These are phyloP conservation scores for Drosophila nannoptera DNA, from an alignment of 1,140 invertebrate species.

Conservation along the genomic window DNA sequence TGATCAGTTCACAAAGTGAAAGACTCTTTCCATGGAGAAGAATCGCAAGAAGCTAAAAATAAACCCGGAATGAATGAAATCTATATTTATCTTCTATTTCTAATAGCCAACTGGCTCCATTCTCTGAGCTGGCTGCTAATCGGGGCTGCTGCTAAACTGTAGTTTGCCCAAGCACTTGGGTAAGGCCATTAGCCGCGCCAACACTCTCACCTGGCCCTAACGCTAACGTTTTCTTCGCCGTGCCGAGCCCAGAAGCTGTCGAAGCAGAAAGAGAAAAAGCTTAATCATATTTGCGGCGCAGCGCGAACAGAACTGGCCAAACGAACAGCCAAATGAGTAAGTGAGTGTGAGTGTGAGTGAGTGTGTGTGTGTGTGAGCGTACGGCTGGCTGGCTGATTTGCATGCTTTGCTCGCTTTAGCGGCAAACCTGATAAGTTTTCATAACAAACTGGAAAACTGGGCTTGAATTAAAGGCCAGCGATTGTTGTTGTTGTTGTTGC, in stretches of 20 bases:
- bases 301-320: constrained; percentile 16
- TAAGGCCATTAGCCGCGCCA: constrained; percentile 3
- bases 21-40: too few species aligned
- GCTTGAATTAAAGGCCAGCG: constrained; percentile 43
- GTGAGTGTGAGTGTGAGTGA: constrained; percentile 18
- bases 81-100: too few species aligned
- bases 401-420: constrained; percentile 28
- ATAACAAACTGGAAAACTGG: constrained; percentile 43
- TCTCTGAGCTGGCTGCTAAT: background rate
- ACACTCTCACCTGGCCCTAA: background rate
- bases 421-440: constrained; percentile 37
- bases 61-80: too few species aligned
- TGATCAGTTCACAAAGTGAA: background rate
- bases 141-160: background rate
- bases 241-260: constrained; percentile 54
- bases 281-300: constrained; percentile 58
- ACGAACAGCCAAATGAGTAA: constrained; percentile 43
- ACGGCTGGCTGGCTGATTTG: constrained; percentile 45
- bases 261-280: constrained; percentile 57
- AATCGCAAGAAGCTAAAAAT: background rate
- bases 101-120: too few species aligned
- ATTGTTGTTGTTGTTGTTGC: constrained; percentile 26
- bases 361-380: constrained; percentile 19
- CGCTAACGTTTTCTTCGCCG: background rate
- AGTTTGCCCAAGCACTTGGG: constrained; percentile 1